A percentile compares a stretch with the other conserved stretches of the same genome.
These are phyloP conservation scores for Cheirogaleus major DNA, from an alignment of 2,797 vertebrate genomes.

Conservation along the genomic window DNA sequence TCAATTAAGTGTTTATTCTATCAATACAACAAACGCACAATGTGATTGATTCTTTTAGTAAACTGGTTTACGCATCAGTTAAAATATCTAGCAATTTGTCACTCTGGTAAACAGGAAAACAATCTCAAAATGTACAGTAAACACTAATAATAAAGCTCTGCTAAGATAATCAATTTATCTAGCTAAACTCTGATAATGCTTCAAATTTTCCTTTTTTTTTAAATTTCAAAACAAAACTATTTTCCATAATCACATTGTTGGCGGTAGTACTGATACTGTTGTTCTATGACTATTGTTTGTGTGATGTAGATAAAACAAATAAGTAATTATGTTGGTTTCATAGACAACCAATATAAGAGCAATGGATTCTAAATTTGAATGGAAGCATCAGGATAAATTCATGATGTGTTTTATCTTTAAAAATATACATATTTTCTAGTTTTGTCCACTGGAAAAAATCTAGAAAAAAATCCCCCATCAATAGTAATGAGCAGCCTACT, in stretches of 20 bases:
- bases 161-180: slow-evolving; percentile 12
- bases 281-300: not conserved
- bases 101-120: not conserved
- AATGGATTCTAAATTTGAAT: not conserved
- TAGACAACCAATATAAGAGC: not conserved
- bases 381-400: not conserved
- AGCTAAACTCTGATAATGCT: not conserved
- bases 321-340: not conserved
- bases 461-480: not conserved
- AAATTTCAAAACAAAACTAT: not conserved
- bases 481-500: not conserved
- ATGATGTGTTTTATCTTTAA: not conserved
- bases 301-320: not conserved
- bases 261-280: not conserved
- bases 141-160: not conserved
- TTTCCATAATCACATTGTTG: not conserved
- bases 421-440: not conserved
- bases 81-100: not conserved
- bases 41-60: not conserved
- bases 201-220: slow-evolving; percentile 25
- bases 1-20: not conserved
- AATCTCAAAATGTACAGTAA: not conserved
- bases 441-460: not conserved
- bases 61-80: not conserved
- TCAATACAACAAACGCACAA: not conserved